Base-by-base conservation (phyloP, 1,140 invertebrate species). In the Drosophila nannoptera region DNA sequence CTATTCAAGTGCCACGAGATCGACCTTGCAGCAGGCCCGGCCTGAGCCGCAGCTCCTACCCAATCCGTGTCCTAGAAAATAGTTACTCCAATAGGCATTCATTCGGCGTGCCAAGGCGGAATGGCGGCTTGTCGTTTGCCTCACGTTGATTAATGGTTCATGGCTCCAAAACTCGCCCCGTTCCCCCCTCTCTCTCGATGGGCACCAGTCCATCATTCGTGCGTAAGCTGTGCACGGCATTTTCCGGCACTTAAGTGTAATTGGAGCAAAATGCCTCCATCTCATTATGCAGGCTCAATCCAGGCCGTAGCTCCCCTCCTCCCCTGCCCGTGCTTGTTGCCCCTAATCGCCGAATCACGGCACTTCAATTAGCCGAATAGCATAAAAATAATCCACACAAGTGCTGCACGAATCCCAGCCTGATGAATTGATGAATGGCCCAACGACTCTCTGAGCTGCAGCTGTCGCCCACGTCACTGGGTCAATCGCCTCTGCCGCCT, bases 231-330 rank as follows among this genome's bases (percentile, higher is more conserved):
- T 54, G 77, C 73, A 76, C 73, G 82, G 82, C 73, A 63, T 86
- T 87, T 87, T 83, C 83, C 78, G 83, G 78, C 83, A 87, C 83
- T 87, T 87, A 71, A 50, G 32, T 43, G 67, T 87, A 87, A 87
- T 87, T 87, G 78, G 64, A 75, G 82, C 77, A 75, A 81, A 87
- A 75, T 60, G 71, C 82, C 69, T 77, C 82, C 72, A 81, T 77
- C 82, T 77, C 82, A 87, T 87, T 87, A 86, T 86, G 77, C 77
- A 74, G 73, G 58, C 40, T 36, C 53, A 42, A 38, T 50, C 16
- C 29, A 3, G 31, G 7, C 35, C 49, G 11, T 8, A 35, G 14
- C 38, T 16, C 33, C 29, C 12, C 35, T 46, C 38, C 22, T 22
- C 32, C 33, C 29, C 12, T 29, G 36, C 38, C 16, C 4, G 11